These are phyloP conservation scores for Criorhina ranunculi DNA, from an alignment of 2,888 invertebrate species.

Conservation along the genomic window DNA sequence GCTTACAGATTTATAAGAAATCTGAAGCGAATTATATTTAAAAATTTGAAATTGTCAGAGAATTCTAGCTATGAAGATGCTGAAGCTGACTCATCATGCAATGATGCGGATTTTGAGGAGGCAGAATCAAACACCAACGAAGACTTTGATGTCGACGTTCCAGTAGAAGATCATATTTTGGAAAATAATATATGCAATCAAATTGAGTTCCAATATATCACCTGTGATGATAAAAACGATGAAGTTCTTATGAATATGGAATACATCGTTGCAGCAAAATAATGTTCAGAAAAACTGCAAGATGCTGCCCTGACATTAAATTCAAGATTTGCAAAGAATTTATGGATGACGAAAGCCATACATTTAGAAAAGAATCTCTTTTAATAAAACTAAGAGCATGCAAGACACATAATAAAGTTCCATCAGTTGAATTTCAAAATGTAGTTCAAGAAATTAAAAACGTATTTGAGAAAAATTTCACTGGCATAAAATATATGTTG, in stretches of 20 bases:
- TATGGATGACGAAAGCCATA: too few species aligned
- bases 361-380: not conserved
- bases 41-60: too few species aligned
- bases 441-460: too few species aligned
- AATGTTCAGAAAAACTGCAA: not conserved
- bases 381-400: too few species aligned
- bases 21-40: not conserved
- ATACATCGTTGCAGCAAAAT: not conserved
- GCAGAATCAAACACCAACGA: too few species aligned
- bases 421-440: too few species aligned
- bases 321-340: not conserved
- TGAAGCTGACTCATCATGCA: not conserved
- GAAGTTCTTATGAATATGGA: not conserved
- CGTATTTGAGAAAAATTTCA: too few species aligned
- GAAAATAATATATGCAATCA: not conserved
- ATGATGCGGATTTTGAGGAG: not conserved
- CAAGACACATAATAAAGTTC: too few species aligned
- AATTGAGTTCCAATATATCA: not conserved
- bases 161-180: not conserved
- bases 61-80: not conserved
- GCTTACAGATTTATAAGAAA: constrained; percentile 1
- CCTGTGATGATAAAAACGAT: not conserved
- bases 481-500: too few species aligned
- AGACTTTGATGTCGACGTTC: not conserved
- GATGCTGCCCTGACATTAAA: not conserved